phyloP scores from a whole-genome alignment of 2,888 invertebrate genomes.

The Microdon myrmicae region DNA sequence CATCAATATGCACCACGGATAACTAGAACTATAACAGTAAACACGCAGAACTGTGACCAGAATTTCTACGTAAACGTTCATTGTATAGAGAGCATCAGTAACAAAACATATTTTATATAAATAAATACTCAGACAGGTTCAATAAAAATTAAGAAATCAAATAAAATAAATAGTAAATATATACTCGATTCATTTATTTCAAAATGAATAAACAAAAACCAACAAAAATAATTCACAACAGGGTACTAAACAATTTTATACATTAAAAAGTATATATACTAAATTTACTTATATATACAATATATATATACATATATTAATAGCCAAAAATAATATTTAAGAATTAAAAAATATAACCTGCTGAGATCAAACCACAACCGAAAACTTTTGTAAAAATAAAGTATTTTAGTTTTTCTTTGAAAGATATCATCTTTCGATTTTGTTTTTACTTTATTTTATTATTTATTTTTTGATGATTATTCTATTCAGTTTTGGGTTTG shows the following conservation, averaged over 20 bases:
- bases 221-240: constrained; percentile 51
- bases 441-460: background rate
- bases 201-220: constrained; percentile 26
- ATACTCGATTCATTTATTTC: too few relatives aligned
- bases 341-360: constrained; percentile 21
- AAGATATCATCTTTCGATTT: too few relatives aligned
- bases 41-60: constrained; percentile 7
- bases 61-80: constrained; percentile 26
- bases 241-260: constrained; percentile 49
- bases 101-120: constrained; percentile 35
- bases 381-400: constrained; percentile 19
- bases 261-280: constrained; percentile 44
- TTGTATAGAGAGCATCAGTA: constrained; percentile 3
- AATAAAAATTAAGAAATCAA: constrained; percentile 22
- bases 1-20: constrained; percentile 16
- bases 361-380: constrained; percentile 14
- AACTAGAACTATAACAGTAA: constrained; percentile 2
- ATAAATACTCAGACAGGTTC: constrained; percentile 44
- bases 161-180: constrained; percentile 6
- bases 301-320: constrained; percentile 35
- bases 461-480: constrained; percentile 6
- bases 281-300: constrained; percentile 27
- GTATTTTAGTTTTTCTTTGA: constrained; percentile 10
- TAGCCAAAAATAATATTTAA: constrained; percentile 51
- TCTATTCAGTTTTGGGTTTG: background rate